phyloP scores from a whole-genome alignment of 2,113 vertebrate genomes.

The Ictalurus punctatus region DNA sequence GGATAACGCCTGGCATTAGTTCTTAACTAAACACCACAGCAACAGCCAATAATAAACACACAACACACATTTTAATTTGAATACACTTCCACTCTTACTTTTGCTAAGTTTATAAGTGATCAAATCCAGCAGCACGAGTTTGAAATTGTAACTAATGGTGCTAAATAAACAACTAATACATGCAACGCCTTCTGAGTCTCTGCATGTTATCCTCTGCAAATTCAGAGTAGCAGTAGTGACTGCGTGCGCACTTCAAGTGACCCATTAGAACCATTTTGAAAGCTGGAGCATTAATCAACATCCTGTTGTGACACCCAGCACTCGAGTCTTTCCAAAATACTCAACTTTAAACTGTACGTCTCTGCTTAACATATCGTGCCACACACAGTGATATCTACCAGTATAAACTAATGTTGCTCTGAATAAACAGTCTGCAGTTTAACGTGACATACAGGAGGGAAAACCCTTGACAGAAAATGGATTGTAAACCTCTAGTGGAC shows the following conservation, averaged over 20 bases:
- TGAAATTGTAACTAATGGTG: not conserved
- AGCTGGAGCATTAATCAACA: conserved; percentile 4
- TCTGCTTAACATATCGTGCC: conserved; percentile 17
- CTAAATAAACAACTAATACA: not conserved
- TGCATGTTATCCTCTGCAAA: not conserved
- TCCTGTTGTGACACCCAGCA: conserved; percentile 19
- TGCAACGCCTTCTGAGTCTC: not conserved
- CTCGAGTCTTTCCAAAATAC: conserved; percentile 48
- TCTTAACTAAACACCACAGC: not conserved
- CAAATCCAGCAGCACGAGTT: not conserved
- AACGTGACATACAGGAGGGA: not conserved
- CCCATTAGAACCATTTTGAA: conserved; percentile 4
- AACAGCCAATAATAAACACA: not conserved
- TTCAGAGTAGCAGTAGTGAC: not conserved
- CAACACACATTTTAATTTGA: not conserved
- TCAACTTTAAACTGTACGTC: conserved; percentile 17
- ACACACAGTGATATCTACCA: conserved; percentile 11
- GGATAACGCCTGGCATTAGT: not conserved
- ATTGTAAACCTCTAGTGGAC: not conserved
- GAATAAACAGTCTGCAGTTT: conserved; percentile 29
- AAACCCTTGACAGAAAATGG: conserved; percentile 4
- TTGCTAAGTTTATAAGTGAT: not conserved
- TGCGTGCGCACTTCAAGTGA: conserved; percentile 27
- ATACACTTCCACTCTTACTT: not conserved
- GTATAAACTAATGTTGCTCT: conserved; percentile 30